Conservation (phyloP, 2,113 vertebrate species). For the Mugil cephalus region DNA sequence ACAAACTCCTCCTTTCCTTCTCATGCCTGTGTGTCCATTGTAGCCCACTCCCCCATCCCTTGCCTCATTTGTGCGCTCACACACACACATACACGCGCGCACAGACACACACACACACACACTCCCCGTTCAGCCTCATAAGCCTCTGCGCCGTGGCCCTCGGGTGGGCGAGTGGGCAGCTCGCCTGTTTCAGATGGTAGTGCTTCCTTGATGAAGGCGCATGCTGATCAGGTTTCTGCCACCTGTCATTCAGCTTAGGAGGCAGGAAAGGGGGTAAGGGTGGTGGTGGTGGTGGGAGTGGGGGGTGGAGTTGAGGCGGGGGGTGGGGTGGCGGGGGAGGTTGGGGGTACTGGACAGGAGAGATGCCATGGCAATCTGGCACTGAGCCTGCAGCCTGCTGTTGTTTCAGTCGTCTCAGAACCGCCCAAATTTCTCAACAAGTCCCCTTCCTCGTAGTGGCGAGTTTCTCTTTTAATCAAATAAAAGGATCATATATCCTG, state of each 20-base stretch:
- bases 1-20: conserved; percentile 1
- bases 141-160: conserved; percentile 54
- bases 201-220: conserved; percentile 65
- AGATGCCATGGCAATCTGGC: conserved; percentile 77
- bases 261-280: conserved; percentile 62
- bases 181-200: conserved; percentile 68
- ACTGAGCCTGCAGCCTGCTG: conserved; percentile 56
- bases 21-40: conserved; percentile 43
- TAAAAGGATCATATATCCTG: no score
- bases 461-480: background rate
- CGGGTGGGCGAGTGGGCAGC: conserved; percentile 74
- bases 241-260: conserved; percentile 84
- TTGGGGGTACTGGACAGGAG: conserved; percentile 40
- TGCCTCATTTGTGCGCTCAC: conserved; percentile 31
- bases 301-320: conserved; percentile 5
- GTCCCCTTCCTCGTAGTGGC: conserved; percentile 22
- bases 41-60: conserved; percentile 28
- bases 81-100: conserved; percentile 26
- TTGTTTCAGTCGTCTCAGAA: conserved; percentile 37
- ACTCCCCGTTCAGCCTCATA: conserved; percentile 38
- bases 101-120: conserved; percentile 27
- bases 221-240: conserved; percentile 84
- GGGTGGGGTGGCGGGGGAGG: conserved; percentile 14
- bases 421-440: conserved; percentile 36
- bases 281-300: conserved; percentile 48